Evolutionary conservation across 2,113 vertebrate species (phyloP), one percentile per base, ranked within the genome.

Genomic region (Sylvietta virens): DNA sequence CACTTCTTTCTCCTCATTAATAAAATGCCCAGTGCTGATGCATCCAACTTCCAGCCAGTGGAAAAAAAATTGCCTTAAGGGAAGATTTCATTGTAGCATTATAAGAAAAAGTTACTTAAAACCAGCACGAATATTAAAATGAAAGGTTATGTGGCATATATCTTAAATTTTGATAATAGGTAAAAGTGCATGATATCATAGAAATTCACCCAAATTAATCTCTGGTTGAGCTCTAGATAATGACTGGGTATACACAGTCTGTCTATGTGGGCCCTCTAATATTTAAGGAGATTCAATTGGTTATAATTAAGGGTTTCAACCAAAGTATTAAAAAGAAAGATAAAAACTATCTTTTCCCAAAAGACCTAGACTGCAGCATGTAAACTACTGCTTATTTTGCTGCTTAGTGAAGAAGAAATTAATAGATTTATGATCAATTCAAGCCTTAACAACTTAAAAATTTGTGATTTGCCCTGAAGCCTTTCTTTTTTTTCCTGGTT

Each of bases 271-370:
- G 64, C 88, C 92, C 88, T 90, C 56, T 93, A 96, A 92, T 96
- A 85, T 97, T 96, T 78, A 78, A 90, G 76, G 81, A 88, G 79
- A 92, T 88, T 93, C 94, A 97, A 81, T 88, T 92, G 71, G 47
- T 93, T 94, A 81, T 94, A 96, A 96, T 96, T 96, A 93, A 95
- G 90, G 81, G 93, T 96, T 97, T 96, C 92, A 92, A 56, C 39
- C 39, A 94, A 96, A 95, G 93, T 67, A 92, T 47, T 92, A 88
- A 91, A 95, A 95, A 73, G 79, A 94, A 88, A 94, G 93, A 93
- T 90, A 88, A 64, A 92, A 86, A 90, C 67, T 85, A 71, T 80
- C 85, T 95, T 83, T 81, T 44, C 76, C 79, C 42, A 50, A 93
- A 92, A 90, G 74, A 90, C 65, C 64, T 88, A 93, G 47, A 39